Percentiles rank a stretch among this genome's conserved stretches.
Evolutionary conservation across 2,113 vertebrate genomes (phyloP).

Genomic region (Percopsis transmontana): DNA sequence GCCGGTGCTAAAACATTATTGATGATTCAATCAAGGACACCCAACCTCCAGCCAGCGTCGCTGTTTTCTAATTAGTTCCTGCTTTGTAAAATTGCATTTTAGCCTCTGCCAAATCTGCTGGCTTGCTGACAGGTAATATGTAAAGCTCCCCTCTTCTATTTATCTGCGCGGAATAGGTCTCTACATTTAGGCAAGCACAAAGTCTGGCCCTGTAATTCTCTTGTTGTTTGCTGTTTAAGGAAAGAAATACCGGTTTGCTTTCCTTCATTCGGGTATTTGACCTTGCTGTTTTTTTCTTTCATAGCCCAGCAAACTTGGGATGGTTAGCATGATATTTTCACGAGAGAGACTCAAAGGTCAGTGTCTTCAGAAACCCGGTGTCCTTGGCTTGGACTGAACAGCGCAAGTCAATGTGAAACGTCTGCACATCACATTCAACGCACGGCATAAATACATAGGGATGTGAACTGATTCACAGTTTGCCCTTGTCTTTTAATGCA

Average conservation of each 20-base stretch:
- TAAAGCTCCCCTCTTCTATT: constrained; percentile 31
- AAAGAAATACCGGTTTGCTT: constrained; percentile 11
- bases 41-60: constrained; percentile 30
- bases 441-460: background rate
- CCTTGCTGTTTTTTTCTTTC: constrained; percentile 27
- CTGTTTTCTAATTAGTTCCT: constrained; percentile 60
- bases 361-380: constrained; percentile 18
- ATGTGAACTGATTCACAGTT: background rate
- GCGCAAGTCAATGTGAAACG: constrained; percentile 12
- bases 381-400: constrained; percentile 7
- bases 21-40: constrained; percentile 69
- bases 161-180: constrained; percentile 26
- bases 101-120: constrained; percentile 37
- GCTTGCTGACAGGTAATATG: constrained; percentile 41
- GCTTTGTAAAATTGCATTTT: constrained; percentile 54
- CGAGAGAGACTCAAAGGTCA: constrained; percentile 16
- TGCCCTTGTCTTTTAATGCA: background rate
- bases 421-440: background rate
- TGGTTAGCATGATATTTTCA: constrained; percentile 28
- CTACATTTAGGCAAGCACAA: constrained; percentile 31
- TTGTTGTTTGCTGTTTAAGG: constrained; percentile 22
- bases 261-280: constrained; percentile 27
- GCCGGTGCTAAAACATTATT: constrained; percentile 64
- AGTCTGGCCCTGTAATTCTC: constrained; percentile 19
- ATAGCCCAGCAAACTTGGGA: constrained; percentile 17